phyloP scores from a whole-genome alignment of 2,797 vertebrate genomes.

The Clarias laeviceps region DNA sequence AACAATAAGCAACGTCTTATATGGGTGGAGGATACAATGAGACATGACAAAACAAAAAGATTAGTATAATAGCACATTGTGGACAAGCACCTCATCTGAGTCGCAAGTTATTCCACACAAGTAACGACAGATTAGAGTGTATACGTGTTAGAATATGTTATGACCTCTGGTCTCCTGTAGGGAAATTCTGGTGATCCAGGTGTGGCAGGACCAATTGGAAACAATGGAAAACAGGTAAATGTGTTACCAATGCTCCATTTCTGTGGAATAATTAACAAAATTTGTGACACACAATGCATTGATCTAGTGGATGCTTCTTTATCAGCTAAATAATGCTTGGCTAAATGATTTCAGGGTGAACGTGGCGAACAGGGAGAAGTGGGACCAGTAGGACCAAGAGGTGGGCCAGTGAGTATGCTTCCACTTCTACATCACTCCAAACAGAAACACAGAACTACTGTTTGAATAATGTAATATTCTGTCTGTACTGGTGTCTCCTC shows the following conservation, averaged over 20 bases:
- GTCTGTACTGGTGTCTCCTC: neutral
- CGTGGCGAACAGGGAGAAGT: conserved; percentile 87
- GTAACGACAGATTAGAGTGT: neutral
- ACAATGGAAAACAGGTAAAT: conserved; percentile 89
- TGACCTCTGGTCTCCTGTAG: conserved; percentile 64
- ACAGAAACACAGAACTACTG: neutral
- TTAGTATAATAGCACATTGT: neutral
- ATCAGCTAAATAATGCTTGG: neutral
- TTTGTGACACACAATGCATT: neutral
- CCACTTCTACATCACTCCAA: neutral
- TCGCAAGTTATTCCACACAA: neutral
- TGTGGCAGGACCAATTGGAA: conserved; percentile 84
- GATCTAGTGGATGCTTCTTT: neutral
- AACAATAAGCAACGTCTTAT: neutral
- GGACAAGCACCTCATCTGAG: neutral
- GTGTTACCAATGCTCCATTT: neutral
- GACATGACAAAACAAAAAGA: neutral
- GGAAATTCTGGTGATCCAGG: conserved; percentile 82
- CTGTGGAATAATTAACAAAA: conserved; percentile 14
- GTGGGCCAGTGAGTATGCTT: conserved; percentile 85
- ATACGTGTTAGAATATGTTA: neutral
- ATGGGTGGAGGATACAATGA: neutral
- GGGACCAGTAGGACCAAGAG: conserved; percentile 84
- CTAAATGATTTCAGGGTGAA: conserved; percentile 77
- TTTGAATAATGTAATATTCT: conserved; percentile 2